These are phyloP conservation scores for Slavum lentiscoides DNA, from an alignment of 2,888 invertebrate species.

Conservation along the genomic window DNA sequence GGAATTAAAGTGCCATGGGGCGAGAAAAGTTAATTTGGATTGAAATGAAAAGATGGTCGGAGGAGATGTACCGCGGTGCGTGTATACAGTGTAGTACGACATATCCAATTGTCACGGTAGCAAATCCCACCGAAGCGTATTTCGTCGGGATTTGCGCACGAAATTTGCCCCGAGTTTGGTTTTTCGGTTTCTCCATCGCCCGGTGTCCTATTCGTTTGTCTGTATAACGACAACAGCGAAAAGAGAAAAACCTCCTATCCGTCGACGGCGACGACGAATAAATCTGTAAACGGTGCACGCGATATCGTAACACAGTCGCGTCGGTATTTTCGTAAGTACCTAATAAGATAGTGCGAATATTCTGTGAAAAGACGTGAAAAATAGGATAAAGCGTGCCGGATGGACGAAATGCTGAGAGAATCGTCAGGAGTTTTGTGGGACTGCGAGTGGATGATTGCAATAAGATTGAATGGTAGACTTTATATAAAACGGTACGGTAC, in stretches of 20 bases:
- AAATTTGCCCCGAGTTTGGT: background rate
- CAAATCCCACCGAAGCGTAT: slow-evolving; percentile 32
- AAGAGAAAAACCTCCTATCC: too few relatives aligned
- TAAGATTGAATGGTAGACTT: too few relatives aligned
- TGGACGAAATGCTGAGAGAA: too few relatives aligned
- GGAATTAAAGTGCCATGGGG: background rate
- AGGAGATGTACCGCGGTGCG: background rate
- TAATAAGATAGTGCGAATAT: too few relatives aligned
- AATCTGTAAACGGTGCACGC: background rate
- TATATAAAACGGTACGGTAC: too few relatives aligned
- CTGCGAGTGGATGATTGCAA: too few relatives aligned
- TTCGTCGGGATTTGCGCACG: background rate
- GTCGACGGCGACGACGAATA: background rate
- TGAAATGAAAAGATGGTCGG: background rate
- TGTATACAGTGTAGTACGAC: background rate
- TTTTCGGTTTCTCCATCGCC: background rate
- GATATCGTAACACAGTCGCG: background rate
- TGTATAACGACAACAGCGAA: background rate
- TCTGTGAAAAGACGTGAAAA: too few relatives aligned
- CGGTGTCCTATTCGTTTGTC: slow-evolving; percentile 15
- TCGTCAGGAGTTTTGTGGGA: too few relatives aligned
- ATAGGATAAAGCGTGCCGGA: too few relatives aligned
- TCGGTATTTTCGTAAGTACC: too few relatives aligned
- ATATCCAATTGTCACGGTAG: slow-evolving; percentile 16
- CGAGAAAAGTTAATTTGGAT: slow-evolving; percentile 10